These are phyloP conservation scores for Calliphora vomitoria DNA, from an alignment of 2,888 invertebrate species.

Conservation along the genomic window DNA sequence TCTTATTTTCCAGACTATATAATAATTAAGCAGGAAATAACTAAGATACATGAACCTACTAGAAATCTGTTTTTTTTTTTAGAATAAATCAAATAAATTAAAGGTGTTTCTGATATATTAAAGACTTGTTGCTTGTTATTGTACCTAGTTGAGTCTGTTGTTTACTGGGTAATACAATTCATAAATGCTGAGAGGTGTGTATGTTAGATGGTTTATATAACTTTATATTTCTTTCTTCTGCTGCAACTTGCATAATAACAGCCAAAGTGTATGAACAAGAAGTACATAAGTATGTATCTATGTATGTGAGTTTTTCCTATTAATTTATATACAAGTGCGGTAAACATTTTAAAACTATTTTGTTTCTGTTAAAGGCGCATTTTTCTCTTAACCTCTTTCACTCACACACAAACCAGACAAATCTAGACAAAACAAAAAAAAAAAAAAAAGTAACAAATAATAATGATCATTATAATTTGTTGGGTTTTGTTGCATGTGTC, in stretches of 20 bases:
- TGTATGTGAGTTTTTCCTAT: too few species aligned
- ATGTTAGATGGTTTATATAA: background rate
- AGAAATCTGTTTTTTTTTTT: too few species aligned
- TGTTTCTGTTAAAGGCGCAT: constrained; percentile 19
- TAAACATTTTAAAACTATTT: constrained; percentile 30
- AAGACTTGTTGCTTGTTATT: too few species aligned
- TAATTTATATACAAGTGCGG: too few species aligned
- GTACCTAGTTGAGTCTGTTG: background rate
- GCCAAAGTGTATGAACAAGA: background rate
- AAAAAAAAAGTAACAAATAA: constrained; percentile 5
- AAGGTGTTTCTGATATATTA: too few species aligned
- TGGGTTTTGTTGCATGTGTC: constrained; percentile 13
- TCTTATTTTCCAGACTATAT: too few species aligned
- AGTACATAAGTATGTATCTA: background rate
- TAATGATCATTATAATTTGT: constrained; percentile 31
- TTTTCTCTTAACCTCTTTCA: background rate
- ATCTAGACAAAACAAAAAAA: constrained; percentile 30
- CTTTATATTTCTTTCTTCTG: background rate
- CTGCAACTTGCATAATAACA: constrained; percentile 7
- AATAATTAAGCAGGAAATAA: too few species aligned
- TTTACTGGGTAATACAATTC: background rate
- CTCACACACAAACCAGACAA: background rate
- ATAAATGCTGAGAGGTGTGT: background rate
- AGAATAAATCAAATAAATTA: too few species aligned
- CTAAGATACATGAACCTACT: too few species aligned